These are phyloP conservation scores for Scomber colias DNA, from an alignment of 2,113 vertebrate species.

Conservation along the genomic window DNA sequence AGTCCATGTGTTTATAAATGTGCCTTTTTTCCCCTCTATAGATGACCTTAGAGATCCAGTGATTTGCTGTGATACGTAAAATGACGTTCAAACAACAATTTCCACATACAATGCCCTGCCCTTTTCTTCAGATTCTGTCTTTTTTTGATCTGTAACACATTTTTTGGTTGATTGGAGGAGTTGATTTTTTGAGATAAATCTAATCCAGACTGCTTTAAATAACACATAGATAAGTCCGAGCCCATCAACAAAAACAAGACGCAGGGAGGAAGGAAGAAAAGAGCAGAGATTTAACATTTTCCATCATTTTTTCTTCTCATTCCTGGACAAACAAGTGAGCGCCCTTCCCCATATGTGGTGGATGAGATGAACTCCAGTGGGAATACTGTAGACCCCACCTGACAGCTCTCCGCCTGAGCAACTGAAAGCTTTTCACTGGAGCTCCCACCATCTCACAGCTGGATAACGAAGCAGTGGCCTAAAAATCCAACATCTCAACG, in stretches of 20 bases:
- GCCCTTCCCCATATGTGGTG: constrained; percentile 69
- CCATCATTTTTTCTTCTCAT: constrained; percentile 43
- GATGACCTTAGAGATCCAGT: constrained; percentile 1
- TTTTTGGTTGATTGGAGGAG: constrained; percentile 19
- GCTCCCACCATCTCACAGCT: constrained; percentile 39
- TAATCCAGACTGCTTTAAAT: constrained; percentile 1
- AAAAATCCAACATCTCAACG: constrained; percentile 22
- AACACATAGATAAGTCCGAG: background rate
- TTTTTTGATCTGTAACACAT: constrained; percentile 41
- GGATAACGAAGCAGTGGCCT: constrained; percentile 18
- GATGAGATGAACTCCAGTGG: constrained; percentile 84
- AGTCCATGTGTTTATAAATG: constrained; percentile 10
- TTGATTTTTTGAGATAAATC: constrained; percentile 29
- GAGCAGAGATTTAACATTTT: constrained; percentile 44
- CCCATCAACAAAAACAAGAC: constrained; percentile 22
- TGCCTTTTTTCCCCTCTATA: constrained; percentile 28
- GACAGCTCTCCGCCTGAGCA: constrained; percentile 76
- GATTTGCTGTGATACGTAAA: constrained; percentile 23
- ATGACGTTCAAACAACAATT: constrained; percentile 43
- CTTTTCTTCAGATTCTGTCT: constrained; percentile 1
- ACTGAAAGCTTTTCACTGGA: constrained; percentile 62
- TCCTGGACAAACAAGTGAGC: constrained; percentile 66
- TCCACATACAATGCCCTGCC: background rate
- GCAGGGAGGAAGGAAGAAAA: constrained; percentile 30
- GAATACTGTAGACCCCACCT: constrained; percentile 84